These are phyloP conservation scores for Tricholauxania praeusta DNA, from an alignment of 2,888 invertebrate genomes.

Conservation along the genomic window DNA sequence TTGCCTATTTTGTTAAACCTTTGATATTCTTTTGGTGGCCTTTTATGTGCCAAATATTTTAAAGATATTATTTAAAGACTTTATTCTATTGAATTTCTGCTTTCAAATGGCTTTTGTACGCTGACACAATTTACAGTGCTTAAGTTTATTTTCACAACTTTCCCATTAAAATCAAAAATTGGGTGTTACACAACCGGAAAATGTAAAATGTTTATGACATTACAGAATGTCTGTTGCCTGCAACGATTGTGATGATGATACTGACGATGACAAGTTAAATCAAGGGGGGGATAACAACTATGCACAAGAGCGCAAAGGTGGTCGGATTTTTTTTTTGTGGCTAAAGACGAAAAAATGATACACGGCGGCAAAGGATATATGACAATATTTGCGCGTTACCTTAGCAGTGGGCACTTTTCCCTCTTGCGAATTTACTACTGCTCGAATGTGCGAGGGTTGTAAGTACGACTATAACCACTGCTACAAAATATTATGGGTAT, in stretches of 20 bases:
- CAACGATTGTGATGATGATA: slow-evolving; percentile 18
- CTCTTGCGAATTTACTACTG: neutral
- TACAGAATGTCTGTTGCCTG: slow-evolving; percentile 30
- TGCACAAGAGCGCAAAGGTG: slow-evolving; percentile 4
- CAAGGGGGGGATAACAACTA: slow-evolving; percentile 14
- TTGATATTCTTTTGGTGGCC: too few relatives aligned
- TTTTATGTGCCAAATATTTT: too few relatives aligned
- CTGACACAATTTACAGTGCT: too few relatives aligned
- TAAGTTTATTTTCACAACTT: too few relatives aligned
- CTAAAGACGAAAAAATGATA: slow-evolving; percentile 27
- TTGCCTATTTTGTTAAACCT: too few relatives aligned
- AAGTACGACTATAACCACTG: neutral
- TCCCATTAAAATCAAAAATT: too few relatives aligned
- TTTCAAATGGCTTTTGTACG: too few relatives aligned
- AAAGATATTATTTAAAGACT: too few relatives aligned
- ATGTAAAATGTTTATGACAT: slow-evolving; percentile 3
- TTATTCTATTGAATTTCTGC: too few relatives aligned
- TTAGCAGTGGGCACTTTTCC: slow-evolving; percentile 11
- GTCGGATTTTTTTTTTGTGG: slow-evolving; percentile 16
- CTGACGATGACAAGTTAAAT: slow-evolving; percentile 32
- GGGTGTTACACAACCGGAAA: neutral
- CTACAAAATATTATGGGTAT: slow-evolving; percentile 1
- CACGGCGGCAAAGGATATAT: neutral
- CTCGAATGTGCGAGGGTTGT: neutral
- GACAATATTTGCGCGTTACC: neutral